Percentiles rank a stretch among this genome's conserved stretches.
Conservation (phyloP, 2,888 invertebrate species). For the Trichogramma evanescens region DNA sequence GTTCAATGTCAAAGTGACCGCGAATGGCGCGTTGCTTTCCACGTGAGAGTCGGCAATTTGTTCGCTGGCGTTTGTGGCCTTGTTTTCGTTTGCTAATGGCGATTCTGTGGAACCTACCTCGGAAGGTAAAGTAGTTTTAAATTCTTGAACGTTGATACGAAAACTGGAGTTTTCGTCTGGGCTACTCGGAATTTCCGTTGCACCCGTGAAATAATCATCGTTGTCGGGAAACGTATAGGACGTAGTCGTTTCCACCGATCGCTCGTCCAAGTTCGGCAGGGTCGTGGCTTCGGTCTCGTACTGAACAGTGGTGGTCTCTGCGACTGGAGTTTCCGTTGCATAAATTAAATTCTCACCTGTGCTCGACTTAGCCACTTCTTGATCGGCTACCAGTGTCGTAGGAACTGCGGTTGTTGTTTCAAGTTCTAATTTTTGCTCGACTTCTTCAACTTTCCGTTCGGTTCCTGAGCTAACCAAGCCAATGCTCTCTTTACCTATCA, state of each 20-base stretch:
- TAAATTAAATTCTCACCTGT: not conserved
- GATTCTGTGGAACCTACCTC: not conserved
- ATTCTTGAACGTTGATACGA: conserved; percentile 1
- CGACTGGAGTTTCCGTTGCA: not conserved
- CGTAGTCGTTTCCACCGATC: not conserved
- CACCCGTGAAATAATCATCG: not conserved
- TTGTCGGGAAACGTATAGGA: not conserved
- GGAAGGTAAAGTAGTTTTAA: not conserved
- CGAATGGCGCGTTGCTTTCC: conserved; percentile 29
- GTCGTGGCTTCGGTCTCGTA: conserved; percentile 4
- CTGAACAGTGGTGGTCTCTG: not conserved
- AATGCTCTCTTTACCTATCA: conserved; percentile 28
- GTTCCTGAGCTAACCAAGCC: conserved; percentile 23
- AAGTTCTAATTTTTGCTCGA: not conserved
- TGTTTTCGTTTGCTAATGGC: not conserved
- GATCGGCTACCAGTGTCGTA: not conserved
- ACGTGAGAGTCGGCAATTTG: conserved; percentile 20
- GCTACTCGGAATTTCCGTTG: not conserved
- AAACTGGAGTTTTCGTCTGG: conserved; percentile 9
- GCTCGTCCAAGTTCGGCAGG: not conserved
- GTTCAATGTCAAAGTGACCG: conserved; percentile 30
- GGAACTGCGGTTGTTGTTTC: not conserved
- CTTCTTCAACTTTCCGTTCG: conserved; percentile 10
- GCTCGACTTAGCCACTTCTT: not conserved
- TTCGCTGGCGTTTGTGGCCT: not conserved